Evolutionary conservation across 2,888 invertebrate genomes (phyloP).

Genomic region (Agrilus biguttatus): DNA sequence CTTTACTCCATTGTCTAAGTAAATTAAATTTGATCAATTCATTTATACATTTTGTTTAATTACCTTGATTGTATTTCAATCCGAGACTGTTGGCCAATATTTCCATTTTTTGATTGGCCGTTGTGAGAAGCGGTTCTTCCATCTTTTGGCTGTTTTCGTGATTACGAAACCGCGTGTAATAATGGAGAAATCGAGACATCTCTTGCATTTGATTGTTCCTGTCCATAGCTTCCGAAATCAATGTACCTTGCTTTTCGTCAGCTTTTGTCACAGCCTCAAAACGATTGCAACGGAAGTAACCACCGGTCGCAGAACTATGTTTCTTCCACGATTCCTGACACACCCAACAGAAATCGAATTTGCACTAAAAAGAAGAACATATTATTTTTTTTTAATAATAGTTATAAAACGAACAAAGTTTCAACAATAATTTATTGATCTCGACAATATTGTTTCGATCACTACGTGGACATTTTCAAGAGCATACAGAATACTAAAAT

Average conservation of each 20-base stretch:
- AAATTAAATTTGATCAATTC: not conserved
- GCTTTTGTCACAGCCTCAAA: slow-evolving; percentile 50
- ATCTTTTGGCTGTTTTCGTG: slow-evolving; percentile 49
- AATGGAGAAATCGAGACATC: slow-evolving; percentile 49
- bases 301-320: slow-evolving; percentile 53
- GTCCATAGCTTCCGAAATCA: slow-evolving; percentile 43
- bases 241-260: slow-evolving; percentile 41
- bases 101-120: slow-evolving; percentile 47
- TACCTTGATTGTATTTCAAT: slow-evolving; percentile 28
- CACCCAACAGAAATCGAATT: slow-evolving; percentile 60
- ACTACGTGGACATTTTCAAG: too few species aligned
- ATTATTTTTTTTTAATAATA: too few species aligned
- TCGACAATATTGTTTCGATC: too few species aligned
- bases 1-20: slow-evolving; percentile 27
- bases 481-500: too few species aligned
- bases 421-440: too few species aligned
- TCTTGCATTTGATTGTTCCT: slow-evolving; percentile 44
- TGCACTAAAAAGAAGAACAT: slow-evolving; percentile 37
- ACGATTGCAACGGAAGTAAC: slow-evolving; percentile 46
- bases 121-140: slow-evolving; percentile 44
- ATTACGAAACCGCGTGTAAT: slow-evolving; percentile 48
- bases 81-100: slow-evolving; percentile 38
- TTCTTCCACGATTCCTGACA: slow-evolving; percentile 57
- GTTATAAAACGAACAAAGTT: too few species aligned
- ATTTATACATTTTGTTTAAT: not conserved